Conservation (phyloP, 2,797 vertebrate genomes). For the Hypotaenidia okinawae region DNA sequence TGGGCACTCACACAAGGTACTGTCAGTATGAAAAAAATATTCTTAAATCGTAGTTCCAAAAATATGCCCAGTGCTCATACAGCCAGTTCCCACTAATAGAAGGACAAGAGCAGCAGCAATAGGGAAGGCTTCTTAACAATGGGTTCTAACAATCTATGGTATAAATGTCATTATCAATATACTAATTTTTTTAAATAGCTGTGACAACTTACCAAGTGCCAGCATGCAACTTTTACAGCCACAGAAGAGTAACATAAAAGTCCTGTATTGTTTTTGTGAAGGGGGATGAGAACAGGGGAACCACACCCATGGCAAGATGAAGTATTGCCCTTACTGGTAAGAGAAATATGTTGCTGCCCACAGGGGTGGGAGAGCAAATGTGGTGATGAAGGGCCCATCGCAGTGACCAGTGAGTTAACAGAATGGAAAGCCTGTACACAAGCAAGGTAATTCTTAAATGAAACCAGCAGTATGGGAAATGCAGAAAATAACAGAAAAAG, state of each 20-base stretch:
- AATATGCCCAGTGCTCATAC: neutral
- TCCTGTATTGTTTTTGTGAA: neutral
- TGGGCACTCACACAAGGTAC: neutral
- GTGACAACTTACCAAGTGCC: neutral
- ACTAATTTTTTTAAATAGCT: neutral
- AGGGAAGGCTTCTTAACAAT: neutral
- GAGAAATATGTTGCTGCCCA: neutral
- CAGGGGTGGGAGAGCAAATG: neutral
- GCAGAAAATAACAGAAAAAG: constrained; percentile 8
- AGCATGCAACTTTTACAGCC: neutral
- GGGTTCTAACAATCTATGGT: neutral
- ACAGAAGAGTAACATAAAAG: neutral
- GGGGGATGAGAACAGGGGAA: neutral
- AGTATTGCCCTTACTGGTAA: neutral
- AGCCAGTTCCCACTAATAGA: neutral
- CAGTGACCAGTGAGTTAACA: neutral
- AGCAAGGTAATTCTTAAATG: neutral
- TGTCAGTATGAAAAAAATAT: neutral
- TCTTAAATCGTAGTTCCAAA: neutral
- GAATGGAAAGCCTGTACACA: neutral
- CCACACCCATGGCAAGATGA: rapidly evolving
- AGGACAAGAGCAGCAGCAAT: neutral
- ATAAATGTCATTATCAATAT: neutral
- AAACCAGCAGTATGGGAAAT: neutral
- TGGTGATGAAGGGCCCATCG: neutral